phyloP scores from a whole-genome alignment of 1,140 invertebrate genomes.

The Berghia stephanieae region DNA sequence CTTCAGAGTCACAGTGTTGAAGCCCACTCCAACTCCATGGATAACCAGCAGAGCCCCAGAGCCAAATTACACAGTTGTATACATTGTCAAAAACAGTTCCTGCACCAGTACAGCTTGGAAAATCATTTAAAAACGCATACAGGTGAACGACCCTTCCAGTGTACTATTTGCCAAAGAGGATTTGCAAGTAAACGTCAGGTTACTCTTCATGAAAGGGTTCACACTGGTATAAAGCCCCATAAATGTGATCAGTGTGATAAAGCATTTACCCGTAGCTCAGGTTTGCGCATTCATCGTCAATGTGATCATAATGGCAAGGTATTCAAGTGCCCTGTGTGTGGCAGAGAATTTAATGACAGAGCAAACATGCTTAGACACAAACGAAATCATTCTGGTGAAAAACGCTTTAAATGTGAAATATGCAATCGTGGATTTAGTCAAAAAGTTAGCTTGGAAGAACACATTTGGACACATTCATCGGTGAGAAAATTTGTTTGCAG shows the following conservation, averaged over 20 bases:
- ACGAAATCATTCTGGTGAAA: slow-evolving; percentile 21
- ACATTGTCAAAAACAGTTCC: background rate
- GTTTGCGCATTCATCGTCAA: slow-evolving; percentile 8
- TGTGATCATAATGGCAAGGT: background rate
- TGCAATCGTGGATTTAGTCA: too few species aligned
- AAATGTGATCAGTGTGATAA: slow-evolving; percentile 9
- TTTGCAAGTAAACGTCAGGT: slow-evolving; percentile 34
- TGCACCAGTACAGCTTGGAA: background rate
- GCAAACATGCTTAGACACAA: background rate
- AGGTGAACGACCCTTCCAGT: slow-evolving; percentile 46
- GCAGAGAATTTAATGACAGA: slow-evolving; percentile 1
- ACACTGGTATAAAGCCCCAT: slow-evolving; percentile 93
- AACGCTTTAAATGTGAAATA: slow-evolving; percentile 16
- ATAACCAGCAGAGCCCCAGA: too few species aligned
- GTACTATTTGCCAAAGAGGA: slow-evolving; percentile 42
- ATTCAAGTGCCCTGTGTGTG: slow-evolving; percentile 19
- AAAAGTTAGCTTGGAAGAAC: too few species aligned
- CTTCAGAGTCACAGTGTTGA: too few species aligned
- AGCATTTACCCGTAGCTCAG: background rate
- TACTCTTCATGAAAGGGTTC: slow-evolving; percentile 78
- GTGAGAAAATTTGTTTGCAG: too few species aligned
- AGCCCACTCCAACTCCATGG: too few species aligned
- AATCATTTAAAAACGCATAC: slow-evolving; percentile 33
- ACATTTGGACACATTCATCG: too few species aligned
- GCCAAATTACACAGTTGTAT: background rate